Percentiles rank a stretch among this genome's conserved stretches.
phyloP scores from a whole-genome alignment of 1,140 invertebrate genomes.

The Leucophenga varia region DNA sequence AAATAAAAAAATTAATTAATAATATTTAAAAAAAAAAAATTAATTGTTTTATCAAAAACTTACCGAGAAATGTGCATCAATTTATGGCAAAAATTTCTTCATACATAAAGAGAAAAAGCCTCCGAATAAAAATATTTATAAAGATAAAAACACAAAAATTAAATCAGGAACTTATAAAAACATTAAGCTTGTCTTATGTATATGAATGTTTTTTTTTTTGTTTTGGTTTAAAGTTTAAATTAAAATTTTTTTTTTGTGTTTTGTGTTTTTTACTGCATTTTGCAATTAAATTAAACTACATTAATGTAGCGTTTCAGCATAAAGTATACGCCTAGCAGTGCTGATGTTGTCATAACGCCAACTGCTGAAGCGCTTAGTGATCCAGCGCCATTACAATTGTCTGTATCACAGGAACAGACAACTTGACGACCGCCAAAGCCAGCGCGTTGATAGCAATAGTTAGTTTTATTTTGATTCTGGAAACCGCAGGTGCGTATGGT shows the following conservation, averaged over 20 bases:
- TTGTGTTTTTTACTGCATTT: constrained; percentile 33
- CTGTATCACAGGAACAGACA: constrained; percentile 77
- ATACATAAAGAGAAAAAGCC: too few species aligned
- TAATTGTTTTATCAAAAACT: too few species aligned
- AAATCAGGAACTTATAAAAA: too few species aligned
- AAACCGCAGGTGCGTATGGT: constrained; percentile 80
- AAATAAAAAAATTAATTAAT: too few species aligned
- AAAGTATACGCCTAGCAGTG: constrained; percentile 10
- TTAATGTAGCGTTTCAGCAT: constrained; percentile 11
- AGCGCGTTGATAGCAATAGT: constrained; percentile 79
- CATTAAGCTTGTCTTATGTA: too few species aligned
- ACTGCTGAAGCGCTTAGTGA: constrained; percentile 31
- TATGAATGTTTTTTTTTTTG: constrained; percentile 18
- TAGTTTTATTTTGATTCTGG: constrained; percentile 73
- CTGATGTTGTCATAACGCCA: constrained; percentile 27
- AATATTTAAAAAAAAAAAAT: too few species aligned
- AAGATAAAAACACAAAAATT: too few species aligned
- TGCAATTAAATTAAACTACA: constrained; percentile 19
- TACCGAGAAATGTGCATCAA: too few species aligned
- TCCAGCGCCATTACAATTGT: constrained; percentile 73
- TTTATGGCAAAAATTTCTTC: too few species aligned
- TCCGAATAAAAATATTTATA: too few species aligned
- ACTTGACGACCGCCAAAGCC: constrained; percentile 85
- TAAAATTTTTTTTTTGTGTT: too few species aligned
- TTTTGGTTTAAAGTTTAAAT: constrained; percentile 6